phyloP scores from a whole-genome alignment of 2,113 vertebrate species.

The Tupaia chinensis region DNA sequence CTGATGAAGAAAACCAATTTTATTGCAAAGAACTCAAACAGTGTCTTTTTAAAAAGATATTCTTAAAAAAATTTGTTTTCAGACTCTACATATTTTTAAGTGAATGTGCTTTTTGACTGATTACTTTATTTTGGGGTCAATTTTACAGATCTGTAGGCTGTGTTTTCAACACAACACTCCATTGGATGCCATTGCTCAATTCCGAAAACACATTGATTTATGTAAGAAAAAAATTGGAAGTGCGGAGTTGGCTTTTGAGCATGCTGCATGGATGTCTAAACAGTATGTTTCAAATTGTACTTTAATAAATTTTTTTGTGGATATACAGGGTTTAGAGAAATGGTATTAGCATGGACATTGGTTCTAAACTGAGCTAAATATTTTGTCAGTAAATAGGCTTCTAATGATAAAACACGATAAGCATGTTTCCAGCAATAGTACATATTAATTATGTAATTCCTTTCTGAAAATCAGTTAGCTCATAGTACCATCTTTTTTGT shows the following conservation, averaged over 20 bases:
- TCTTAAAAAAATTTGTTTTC: constrained; percentile 4
- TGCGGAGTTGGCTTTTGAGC: constrained; percentile 97
- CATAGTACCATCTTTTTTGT: neutral
- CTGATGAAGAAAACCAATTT: neutral
- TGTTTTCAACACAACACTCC: constrained; percentile 99
- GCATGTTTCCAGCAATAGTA: neutral
- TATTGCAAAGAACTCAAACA: neutral
- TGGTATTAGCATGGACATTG: neutral
- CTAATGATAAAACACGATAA: neutral
- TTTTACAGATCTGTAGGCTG: constrained; percentile 94
- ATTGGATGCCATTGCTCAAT: constrained; percentile 97
- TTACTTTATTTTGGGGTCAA: neutral
- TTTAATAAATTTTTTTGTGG: neutral
- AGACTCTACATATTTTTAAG: neutral
- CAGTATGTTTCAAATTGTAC: constrained; percentile 90
- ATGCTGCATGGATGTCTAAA: constrained; percentile 99
- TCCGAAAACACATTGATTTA: constrained; percentile 97
- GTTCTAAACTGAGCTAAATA: neutral
- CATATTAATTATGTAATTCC: neutral
- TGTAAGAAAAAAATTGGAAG: constrained; percentile 99
- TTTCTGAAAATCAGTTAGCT: constrained; percentile 35
- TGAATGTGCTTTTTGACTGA: neutral
- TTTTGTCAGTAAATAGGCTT: constrained; percentile 22
- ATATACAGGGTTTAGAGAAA: neutral
- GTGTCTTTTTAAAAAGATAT: neutral